Evolutionary conservation across 2,113 vertebrate genomes (phyloP).

Genomic region (Sebastes schlegelii): DNA sequence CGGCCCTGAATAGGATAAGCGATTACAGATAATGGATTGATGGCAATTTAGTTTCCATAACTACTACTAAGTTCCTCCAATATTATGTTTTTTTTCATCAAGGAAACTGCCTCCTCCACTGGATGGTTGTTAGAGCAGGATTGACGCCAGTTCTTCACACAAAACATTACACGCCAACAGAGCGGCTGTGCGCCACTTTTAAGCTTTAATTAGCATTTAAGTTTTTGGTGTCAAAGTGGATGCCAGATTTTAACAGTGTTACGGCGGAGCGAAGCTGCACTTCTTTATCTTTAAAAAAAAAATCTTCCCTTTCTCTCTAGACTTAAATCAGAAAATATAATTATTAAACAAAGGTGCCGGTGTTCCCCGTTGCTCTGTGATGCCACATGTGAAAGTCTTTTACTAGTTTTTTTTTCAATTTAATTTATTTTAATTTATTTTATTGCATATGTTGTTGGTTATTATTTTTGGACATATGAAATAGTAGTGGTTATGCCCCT

Average conservation of each 20-base stretch:
- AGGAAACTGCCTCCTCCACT: not conserved
- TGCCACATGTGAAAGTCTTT: slow-evolving; percentile 28
- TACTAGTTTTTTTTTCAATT: slow-evolving; percentile 48
- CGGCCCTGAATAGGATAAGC: too few species aligned
- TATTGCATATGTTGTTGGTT: slow-evolving; percentile 45
- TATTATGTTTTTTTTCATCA: not conserved
- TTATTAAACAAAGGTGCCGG: slow-evolving; percentile 12
- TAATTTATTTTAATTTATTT: slow-evolving; percentile 82
- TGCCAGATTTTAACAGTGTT: slow-evolving; percentile 5
- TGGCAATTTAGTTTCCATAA: not conserved
- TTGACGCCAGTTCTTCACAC: not conserved
- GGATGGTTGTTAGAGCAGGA: not conserved
- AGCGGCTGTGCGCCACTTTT: too few species aligned
- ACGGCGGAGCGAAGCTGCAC: not conserved
- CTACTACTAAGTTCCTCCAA: not conserved
- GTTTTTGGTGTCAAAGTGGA: too few species aligned
- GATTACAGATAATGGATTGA: too few species aligned
- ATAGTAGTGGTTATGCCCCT: not conserved
- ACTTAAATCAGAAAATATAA: not conserved
- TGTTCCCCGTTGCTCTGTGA: slow-evolving; percentile 27
- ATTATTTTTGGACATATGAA: slow-evolving; percentile 29
- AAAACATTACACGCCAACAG: not conserved
- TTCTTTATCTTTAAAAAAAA: not conserved
- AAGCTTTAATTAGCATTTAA: too few species aligned
- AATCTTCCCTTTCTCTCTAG: not conserved